These are phyloP conservation scores for Hemiprocne comata DNA, from an alignment of 2,113 vertebrate genomes.

Conservation along the genomic window DNA sequence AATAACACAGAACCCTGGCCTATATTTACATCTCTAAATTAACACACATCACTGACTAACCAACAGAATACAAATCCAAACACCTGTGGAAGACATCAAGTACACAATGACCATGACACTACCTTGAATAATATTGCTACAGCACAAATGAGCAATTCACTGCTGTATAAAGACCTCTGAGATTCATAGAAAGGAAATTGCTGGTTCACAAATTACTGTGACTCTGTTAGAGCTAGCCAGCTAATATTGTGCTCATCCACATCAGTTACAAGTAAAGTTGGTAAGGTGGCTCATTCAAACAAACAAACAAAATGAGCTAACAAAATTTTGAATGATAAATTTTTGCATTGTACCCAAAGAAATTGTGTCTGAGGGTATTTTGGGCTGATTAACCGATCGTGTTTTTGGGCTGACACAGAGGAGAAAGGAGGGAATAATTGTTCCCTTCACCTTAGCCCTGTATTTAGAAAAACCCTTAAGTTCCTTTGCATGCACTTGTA, in stretches of 20 bases:
- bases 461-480: background rate
- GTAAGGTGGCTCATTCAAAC: background rate
- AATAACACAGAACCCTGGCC: background rate
- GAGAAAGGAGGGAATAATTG: background rate
- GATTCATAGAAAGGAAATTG: slow-evolving; percentile 6
- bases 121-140: slow-evolving; percentile 4
- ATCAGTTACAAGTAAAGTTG: background rate
- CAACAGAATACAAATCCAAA: slow-evolving; percentile 13
- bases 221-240: background rate
- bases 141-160: slow-evolving; percentile 21
- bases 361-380: background rate
- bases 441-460: background rate
- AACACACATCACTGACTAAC: slow-evolving; percentile 16
- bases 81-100: slow-evolving; percentile 18
- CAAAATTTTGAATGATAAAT: background rate
- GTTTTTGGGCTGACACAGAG: background rate
- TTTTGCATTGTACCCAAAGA: background rate
- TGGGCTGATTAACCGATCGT: background rate
- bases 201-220: slow-evolving; percentile 8
- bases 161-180: slow-evolving; percentile 19
- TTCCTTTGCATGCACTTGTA: background rate
- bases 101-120: slow-evolving; percentile 10
- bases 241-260: background rate
- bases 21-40: slow-evolving; percentile 49
- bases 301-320: background rate